A percentile compares a stretch with the other conserved stretches of the same genome.
phyloP scores from a whole-genome alignment of 2,888 invertebrate genomes.

The Leptopilina syphax region DNA sequence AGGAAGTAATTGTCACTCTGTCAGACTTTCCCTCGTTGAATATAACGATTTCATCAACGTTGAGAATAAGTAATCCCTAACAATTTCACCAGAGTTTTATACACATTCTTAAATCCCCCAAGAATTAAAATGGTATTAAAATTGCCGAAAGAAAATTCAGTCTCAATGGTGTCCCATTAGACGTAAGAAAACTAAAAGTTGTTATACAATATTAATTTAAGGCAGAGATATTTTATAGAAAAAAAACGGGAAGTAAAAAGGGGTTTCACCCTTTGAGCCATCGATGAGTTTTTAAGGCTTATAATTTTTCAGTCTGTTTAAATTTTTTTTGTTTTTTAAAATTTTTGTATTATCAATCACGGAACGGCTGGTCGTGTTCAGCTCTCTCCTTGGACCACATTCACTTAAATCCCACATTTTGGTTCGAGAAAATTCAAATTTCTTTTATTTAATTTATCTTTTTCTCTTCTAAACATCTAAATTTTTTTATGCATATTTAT shows the following conservation, averaged over 20 bases:
- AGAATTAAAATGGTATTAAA: not conserved
- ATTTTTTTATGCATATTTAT: not conserved
- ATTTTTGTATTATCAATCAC: slow-evolving; percentile 52
- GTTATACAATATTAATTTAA: not conserved
- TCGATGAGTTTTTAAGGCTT: not conserved
- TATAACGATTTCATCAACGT: slow-evolving; percentile 25
- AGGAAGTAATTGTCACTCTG: slow-evolving; percentile 37
- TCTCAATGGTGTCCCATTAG: slow-evolving; percentile 1
- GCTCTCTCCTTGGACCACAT: slow-evolving; percentile 63
- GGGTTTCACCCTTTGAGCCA: not conserved
- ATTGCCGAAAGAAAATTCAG: not conserved
- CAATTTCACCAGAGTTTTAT: not conserved
- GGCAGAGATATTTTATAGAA: not conserved
- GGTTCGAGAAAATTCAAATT: slow-evolving; percentile 37
- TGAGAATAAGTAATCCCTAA: slow-evolving; percentile 25
- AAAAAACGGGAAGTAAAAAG: not conserved
- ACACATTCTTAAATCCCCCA: not conserved
- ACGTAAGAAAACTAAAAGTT: not conserved
- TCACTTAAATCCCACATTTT: slow-evolving; percentile 60
- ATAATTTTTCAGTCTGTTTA: not conserved
- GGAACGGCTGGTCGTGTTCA: slow-evolving; percentile 70
- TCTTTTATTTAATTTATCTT: not conserved
- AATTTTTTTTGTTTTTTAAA: no score
- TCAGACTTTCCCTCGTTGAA: slow-evolving; percentile 19
- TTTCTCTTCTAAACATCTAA: not conserved